phyloP scores from a whole-genome alignment of 2,113 vertebrate species.

The Fukomys damarensis region DNA sequence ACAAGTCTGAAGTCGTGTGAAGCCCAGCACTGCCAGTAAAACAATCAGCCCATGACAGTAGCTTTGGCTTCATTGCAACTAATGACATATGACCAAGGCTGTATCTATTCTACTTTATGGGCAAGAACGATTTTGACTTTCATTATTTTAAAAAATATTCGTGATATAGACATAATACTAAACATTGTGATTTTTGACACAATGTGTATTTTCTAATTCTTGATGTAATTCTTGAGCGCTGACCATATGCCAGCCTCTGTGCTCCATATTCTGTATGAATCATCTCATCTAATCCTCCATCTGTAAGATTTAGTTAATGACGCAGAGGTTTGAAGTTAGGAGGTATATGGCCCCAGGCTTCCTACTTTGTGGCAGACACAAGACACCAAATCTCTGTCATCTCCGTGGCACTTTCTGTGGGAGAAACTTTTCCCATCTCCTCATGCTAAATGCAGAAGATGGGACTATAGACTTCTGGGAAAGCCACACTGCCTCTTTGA shows the following conservation, averaged over 20 bases:
- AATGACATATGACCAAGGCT: neutral
- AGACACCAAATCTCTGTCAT: neutral
- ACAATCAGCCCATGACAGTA: neutral
- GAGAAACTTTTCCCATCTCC: neutral
- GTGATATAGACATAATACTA: slow-evolving; percentile 13
- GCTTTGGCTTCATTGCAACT: neutral
- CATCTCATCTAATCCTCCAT: neutral
- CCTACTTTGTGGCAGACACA: neutral
- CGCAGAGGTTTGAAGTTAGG: neutral
- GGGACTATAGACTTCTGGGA: neutral
- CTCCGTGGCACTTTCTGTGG: neutral
- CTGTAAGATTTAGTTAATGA: neutral
- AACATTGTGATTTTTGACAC: slow-evolving; percentile 31
- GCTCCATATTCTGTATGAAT: neutral
- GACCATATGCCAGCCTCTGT: neutral
- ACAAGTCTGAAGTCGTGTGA: neutral
- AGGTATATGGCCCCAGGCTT: neutral
- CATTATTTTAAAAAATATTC: slow-evolving; percentile 21
- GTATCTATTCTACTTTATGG: neutral
- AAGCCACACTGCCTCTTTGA: neutral
- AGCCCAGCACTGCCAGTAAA: neutral
- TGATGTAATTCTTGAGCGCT: neutral
- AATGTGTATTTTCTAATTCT: neutral
- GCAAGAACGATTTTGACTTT: neutral
- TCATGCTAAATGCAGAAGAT: neutral